These are phyloP conservation scores for Disparrhopalites patrizii DNA, from an alignment of 2,888 invertebrate species.

Conservation along the genomic window DNA sequence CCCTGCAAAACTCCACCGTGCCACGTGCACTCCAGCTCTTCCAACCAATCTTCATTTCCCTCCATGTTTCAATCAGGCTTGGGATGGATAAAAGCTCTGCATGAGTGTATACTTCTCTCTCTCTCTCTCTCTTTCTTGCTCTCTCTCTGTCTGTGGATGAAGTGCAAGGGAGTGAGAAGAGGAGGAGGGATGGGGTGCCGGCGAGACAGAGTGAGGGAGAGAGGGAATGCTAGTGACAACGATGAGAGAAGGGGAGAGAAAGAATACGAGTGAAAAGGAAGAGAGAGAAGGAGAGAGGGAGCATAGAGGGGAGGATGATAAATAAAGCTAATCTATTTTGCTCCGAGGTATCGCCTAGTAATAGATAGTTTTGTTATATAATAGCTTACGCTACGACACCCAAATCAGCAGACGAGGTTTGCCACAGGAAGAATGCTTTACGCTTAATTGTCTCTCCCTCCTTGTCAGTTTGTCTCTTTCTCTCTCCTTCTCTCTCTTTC, in stretches of 20 bases:
- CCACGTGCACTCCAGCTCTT: conserved; percentile 3
- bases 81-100: background rate
- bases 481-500: no score
- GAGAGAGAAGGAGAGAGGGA: background rate
- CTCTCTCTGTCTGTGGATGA: background rate
- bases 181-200: background rate
- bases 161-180: background rate
- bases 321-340: conserved; percentile 7
- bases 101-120: background rate
- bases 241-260: background rate
- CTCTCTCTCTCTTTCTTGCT: no score
- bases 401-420: no score
- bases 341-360: background rate
- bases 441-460: no score
- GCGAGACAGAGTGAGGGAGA: background rate
- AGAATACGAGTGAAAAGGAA: background rate
- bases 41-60: conserved; percentile 11
- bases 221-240: background rate
- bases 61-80: conserved; percentile 7
- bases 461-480: no score
- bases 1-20: background rate
- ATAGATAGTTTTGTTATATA: background rate
- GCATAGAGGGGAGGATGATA: conserved; percentile 4
- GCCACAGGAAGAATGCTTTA: no score
- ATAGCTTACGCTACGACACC: no score